Percentiles rank a stretch among this genome's conserved stretches.
These are phyloP conservation scores for Spatula versicolor DNA, from an alignment of 2,797 vertebrate species.

Conservation along the genomic window DNA sequence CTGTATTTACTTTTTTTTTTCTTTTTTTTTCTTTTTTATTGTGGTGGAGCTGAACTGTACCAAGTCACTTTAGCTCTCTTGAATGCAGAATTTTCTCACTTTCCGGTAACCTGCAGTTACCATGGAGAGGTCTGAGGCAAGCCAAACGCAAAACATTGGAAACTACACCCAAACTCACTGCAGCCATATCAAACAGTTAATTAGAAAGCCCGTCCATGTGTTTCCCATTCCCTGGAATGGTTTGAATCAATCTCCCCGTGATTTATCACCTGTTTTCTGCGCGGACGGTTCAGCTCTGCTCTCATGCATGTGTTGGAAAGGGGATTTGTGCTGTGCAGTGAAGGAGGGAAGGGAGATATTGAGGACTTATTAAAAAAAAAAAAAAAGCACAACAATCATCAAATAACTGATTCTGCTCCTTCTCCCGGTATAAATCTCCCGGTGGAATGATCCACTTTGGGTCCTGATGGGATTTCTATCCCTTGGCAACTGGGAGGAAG, in stretches of 20 bases:
- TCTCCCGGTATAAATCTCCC: background rate
- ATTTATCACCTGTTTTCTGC: slow-evolving; percentile 81
- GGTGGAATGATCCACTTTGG: background rate
- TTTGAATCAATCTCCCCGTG: slow-evolving; percentile 71
- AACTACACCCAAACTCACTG: slow-evolving; percentile 56
- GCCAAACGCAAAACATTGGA: slow-evolving; percentile 70
- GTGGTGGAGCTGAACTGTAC: slow-evolving; percentile 33
- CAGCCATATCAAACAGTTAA: slow-evolving; percentile 72
- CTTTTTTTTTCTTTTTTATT: background rate
- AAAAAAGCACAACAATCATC: background rate
- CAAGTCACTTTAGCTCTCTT: slow-evolving; percentile 31
- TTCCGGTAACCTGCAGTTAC: slow-evolving; percentile 76
- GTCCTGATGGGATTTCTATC: background rate
- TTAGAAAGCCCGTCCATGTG: slow-evolving; percentile 77
- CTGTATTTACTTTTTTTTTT: background rate
- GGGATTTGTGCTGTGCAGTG: slow-evolving; percentile 21
- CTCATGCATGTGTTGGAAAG: slow-evolving; percentile 58
- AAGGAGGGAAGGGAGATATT: background rate
- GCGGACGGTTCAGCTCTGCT: slow-evolving; percentile 45
- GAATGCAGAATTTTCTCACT: slow-evolving; percentile 60
- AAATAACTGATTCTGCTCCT: slow-evolving; percentile 18
- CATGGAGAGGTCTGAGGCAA: slow-evolving; percentile 75
- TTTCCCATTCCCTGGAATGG: slow-evolving; percentile 76
- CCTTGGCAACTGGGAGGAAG: background rate
- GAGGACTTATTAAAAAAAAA: background rate